A percentile compares a stretch with the other conserved stretches of the same genome.
These are phyloP conservation scores for Vespertilio murinus DNA, from an alignment of 2,797 vertebrate species.

Conservation along the genomic window DNA sequence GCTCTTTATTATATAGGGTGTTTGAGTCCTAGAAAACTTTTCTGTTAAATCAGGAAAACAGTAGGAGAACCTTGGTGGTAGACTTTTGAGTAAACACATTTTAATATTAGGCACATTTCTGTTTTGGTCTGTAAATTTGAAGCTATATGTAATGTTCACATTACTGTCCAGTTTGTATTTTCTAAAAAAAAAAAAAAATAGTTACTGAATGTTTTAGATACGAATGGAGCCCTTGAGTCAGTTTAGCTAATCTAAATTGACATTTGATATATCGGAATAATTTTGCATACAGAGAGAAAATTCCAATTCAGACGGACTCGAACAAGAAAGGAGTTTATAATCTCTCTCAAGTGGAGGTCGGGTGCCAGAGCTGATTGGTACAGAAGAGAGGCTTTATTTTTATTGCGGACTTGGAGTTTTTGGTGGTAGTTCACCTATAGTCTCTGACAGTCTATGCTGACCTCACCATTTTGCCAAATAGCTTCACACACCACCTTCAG, in stretches of 20 bases:
- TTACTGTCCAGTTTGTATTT: not conserved
- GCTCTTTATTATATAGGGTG: too few relatives aligned
- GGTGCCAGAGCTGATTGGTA: not conserved
- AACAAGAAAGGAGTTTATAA: not conserved
- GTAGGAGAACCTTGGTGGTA: not conserved
- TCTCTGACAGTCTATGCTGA: not conserved
- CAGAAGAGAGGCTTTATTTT: not conserved
- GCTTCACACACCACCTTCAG: not conserved
- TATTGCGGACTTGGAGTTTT: not conserved
- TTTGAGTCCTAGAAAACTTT: not conserved
- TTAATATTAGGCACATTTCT: not conserved
- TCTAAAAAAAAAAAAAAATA: not conserved
- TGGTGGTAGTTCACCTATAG: not conserved
- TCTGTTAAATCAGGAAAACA: not conserved
- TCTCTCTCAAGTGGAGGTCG: not conserved
- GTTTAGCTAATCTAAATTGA: not conserved
- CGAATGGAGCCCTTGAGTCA: not conserved
- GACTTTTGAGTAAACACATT: not conserved
- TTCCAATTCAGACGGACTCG: not conserved
- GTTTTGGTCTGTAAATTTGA: not conserved
- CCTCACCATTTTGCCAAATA: not conserved
- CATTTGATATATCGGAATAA: not conserved
- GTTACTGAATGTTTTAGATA: not conserved
- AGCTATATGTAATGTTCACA: not conserved
- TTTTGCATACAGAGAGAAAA: not conserved